A percentile compares a stretch with the other conserved stretches of the same genome.
Evolutionary conservation across 2,797 vertebrate genomes (phyloP).

Genomic region (Botia almorhae): DNA sequence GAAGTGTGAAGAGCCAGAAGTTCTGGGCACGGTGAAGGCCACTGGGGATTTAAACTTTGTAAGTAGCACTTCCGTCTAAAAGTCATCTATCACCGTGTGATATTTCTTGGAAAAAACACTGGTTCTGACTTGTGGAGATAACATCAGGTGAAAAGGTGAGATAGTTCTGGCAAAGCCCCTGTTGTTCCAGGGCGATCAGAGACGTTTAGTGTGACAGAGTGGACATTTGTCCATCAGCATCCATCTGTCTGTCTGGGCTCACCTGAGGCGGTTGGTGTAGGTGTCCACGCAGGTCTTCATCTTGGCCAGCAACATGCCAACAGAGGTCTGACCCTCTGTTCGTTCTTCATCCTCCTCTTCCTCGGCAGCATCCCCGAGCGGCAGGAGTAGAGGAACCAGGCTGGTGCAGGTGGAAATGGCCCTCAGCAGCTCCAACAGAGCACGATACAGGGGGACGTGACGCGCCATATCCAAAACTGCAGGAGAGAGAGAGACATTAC

Average conservation of each 20-base stretch:
- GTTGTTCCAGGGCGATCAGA: slow-evolving; percentile 1
- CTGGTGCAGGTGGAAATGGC: slow-evolving; percentile 92
- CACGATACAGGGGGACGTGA: slow-evolving; percentile 94
- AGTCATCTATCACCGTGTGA: neutral
- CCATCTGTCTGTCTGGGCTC: neutral
- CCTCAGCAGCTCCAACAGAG: slow-evolving; percentile 91
- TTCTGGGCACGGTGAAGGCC: slow-evolving; percentile 11
- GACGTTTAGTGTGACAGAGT: neutral
- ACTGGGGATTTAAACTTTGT: neutral
- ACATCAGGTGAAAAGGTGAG: neutral
- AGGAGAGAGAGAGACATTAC: slow-evolving; percentile 7
- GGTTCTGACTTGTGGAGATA: slow-evolving; percentile 1
- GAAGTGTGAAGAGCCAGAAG: neutral
- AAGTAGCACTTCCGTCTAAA: neutral
- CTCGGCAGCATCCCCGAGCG: slow-evolving; percentile 84
- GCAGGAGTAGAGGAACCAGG: slow-evolving; percentile 92
- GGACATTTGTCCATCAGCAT: slow-evolving; percentile 6
- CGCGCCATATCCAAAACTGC: slow-evolving; percentile 97
- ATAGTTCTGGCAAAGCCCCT: neutral
- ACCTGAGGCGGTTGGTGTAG: slow-evolving; percentile 96
- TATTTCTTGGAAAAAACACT: neutral
- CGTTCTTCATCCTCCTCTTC: slow-evolving; percentile 91
- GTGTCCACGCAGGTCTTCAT: slow-evolving; percentile 99
- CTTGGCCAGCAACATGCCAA: slow-evolving; percentile 95
- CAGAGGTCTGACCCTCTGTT: slow-evolving; percentile 90